phyloP scores from a whole-genome alignment of 2,888 invertebrate genomes.

The Agrotis ipsilon region DNA sequence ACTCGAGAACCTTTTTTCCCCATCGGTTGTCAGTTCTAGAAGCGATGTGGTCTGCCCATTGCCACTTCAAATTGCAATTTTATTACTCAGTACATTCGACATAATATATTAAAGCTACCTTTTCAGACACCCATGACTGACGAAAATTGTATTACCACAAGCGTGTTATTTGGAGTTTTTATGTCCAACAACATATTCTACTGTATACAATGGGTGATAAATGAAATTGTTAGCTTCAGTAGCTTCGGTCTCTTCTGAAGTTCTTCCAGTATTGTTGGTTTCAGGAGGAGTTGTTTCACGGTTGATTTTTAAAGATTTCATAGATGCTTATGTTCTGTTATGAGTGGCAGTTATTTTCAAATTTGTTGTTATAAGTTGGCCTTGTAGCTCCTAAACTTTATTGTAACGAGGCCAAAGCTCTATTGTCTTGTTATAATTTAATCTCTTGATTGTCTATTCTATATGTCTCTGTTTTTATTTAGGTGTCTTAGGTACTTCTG shows the following conservation, averaged over 20 bases:
- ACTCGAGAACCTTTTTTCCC: too few species aligned
- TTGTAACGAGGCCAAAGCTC: slow-evolving; percentile 5
- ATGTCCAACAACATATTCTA: slow-evolving; percentile 60
- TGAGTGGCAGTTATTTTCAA: slow-evolving; percentile 2
- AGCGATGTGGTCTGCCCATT: too few species aligned
- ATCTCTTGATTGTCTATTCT: not conserved
- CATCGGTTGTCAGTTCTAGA: too few species aligned
- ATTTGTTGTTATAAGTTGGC: not conserved
- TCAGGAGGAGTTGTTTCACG: slow-evolving; percentile 12
- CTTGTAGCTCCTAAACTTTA: slow-evolving; percentile 13
- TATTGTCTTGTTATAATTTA: slow-evolving; percentile 12
- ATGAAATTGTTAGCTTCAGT: slow-evolving; percentile 46
- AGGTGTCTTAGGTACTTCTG: too few species aligned
- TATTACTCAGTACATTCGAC: not conserved
- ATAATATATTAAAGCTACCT: slow-evolving; percentile 7
- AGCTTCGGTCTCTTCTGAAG: slow-evolving; percentile 10
- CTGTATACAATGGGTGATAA: slow-evolving; percentile 71
- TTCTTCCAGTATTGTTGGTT: not conserved
- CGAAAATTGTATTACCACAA: slow-evolving; percentile 63
- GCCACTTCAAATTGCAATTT: too few species aligned
- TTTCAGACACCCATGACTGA: slow-evolving; percentile 41
- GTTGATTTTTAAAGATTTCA: slow-evolving; percentile 5
- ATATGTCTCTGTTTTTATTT: too few species aligned
- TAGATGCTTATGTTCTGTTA: not conserved
- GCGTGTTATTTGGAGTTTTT: slow-evolving; percentile 63